These are phyloP conservation scores for Corapipo altera DNA, from an alignment of 2,113 vertebrate species.

Conservation along the genomic window DNA sequence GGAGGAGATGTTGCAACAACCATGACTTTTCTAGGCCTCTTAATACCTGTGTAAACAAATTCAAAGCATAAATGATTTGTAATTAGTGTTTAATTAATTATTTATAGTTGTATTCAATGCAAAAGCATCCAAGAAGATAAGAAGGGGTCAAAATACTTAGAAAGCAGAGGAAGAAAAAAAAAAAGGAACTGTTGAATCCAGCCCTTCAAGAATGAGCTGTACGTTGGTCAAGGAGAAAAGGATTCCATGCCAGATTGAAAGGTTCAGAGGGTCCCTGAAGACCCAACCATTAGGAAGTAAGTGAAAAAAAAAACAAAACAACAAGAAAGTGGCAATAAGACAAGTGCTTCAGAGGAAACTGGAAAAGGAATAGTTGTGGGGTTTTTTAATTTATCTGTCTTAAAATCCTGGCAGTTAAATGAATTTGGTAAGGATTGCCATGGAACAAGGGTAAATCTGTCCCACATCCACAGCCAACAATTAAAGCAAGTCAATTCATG, in stretches of 20 bases:
- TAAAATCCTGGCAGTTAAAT: not conserved
- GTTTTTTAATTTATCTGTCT: not conserved
- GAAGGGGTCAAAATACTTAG: not conserved
- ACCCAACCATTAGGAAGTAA: not conserved
- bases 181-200: not conserved
- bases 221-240: not conserved
- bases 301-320: not conserved
- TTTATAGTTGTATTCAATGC: not conserved
- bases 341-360: not conserved
- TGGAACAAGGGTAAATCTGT: not conserved
- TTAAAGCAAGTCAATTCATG: not conserved
- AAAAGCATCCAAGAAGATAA: not conserved
- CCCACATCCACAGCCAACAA: not conserved
- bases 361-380: not conserved
- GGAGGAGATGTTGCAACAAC: accelerated
- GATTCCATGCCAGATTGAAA: not conserved
- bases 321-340: not conserved
- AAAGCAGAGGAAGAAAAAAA: not conserved
- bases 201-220: not conserved
- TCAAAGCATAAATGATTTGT: not conserved
- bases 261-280: not conserved
- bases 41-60: not conserved
- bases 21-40: not conserved
- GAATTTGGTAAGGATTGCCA: not conserved
- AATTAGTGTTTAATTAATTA: not conserved